phyloP scores from a whole-genome alignment of 1,140 invertebrate genomes.

The Leptinotarsa undecemlineata region DNA sequence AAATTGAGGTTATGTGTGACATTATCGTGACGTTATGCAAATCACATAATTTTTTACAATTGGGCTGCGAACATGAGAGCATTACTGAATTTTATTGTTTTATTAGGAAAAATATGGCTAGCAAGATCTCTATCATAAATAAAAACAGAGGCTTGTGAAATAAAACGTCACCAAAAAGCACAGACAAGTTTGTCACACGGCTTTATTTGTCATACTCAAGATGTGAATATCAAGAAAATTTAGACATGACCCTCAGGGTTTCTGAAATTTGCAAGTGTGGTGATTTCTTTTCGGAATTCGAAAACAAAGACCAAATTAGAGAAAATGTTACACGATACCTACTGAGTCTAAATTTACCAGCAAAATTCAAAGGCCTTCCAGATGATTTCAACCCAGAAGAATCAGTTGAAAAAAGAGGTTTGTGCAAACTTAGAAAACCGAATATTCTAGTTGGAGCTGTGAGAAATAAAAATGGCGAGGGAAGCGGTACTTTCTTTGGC shows the following conservation, averaged over 20 bases:
- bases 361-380: background rate
- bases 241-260: slow-evolving; percentile 80
- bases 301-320: background rate
- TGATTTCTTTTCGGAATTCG: background rate
- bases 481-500: background rate
- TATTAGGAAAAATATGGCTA: no score
- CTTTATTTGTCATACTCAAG: background rate
- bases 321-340: slow-evolving; percentile 8
- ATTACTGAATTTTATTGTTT: no score
- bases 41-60: no score
- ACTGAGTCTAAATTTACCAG: background rate
- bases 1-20: no score
- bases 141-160: background rate
- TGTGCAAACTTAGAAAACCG: background rate
- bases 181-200: no score
- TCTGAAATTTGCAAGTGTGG: slow-evolving; percentile 18
- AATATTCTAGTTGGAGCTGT: background rate
- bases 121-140: background rate
- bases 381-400: background rate
- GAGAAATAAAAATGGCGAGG: background rate
- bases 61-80: no score
- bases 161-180: background rate
- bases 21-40: no score
- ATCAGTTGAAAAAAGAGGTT: background rate
- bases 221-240: slow-evolving; percentile 24